A percentile compares a stretch with the other conserved stretches of the same genome.
Evolutionary conservation across 2,888 invertebrate genomes (phyloP).

Genomic region (Aphidoletes aphidimyza): DNA sequence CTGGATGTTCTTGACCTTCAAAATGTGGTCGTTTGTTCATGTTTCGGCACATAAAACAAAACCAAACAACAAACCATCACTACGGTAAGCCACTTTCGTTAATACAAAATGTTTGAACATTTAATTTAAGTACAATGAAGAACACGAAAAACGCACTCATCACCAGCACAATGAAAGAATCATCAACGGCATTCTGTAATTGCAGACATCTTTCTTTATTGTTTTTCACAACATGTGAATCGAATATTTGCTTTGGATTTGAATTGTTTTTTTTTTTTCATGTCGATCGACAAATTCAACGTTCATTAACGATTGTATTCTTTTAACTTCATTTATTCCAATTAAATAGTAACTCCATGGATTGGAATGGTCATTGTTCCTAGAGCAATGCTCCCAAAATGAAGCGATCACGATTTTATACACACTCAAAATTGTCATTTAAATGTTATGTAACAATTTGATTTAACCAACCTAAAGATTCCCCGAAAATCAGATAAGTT

Average conservation of each 20-base stretch:
- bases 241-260: neutral
- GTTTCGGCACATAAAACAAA: too few relatives aligned
- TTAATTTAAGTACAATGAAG: neutral
- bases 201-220: neutral
- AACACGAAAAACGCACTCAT: neutral
- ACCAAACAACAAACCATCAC: too few relatives aligned
- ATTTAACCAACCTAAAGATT: too few relatives aligned
- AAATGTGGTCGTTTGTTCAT: neutral
- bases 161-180: neutral
- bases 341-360: neutral
- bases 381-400: neutral
- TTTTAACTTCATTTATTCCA: neutral
- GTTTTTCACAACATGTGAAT: neutral
- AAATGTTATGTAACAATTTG: too few relatives aligned
- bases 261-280: neutral
- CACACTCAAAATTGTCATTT: neutral
- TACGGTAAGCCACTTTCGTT: neutral
- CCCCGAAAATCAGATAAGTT: too few relatives aligned
- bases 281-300: neutral
- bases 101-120: neutral
- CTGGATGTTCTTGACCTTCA: slow-evolving; percentile 40
- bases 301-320: neutral
- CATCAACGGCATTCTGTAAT: neutral
- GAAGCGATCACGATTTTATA: neutral
- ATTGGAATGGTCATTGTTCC: neutral